Base-by-base conservation (phyloP, 2,888 invertebrate species). In the Syrphus vitripennis region DNA sequence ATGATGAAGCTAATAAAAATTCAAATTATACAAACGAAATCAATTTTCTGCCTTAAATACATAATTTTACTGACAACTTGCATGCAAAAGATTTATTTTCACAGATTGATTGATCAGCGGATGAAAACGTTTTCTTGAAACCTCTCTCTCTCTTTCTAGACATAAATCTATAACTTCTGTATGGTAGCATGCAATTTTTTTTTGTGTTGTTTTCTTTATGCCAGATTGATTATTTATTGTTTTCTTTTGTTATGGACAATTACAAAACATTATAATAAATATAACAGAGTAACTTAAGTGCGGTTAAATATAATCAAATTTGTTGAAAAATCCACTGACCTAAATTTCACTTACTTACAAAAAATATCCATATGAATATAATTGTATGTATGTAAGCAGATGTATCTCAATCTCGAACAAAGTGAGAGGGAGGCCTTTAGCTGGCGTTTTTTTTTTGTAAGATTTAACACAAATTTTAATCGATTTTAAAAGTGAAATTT, bases 401-500 rank as follows among this genome's bases (percentile, higher is more conserved):
- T 5, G 1, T 7, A 63, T 45, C 19, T 26, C 4, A 29, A 26
- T 21, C 42, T 26, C 29, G 6, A 10, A 37, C n/a, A 67, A 67
- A 67, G 34, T 67, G 67, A 37, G 67, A 24, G 67, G 67, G 67
- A 67, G 19, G 34, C 24, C 10, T n/a, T n/a, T n/a, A n/a, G n/a
- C n/a, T 24, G 6, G 24, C 37, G n/a, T 61, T 37, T 50, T 19
- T 19, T 50, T 50, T 59, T 4, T 31, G 5, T 19, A 57, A 16
- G 10, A 19, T 57, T 63, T n/a, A 61, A 65, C 34, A 37, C 34
- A 37, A 40, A 50, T 57, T 67, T 31, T 40, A 65, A 53, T 24
- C 14, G 50, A 61, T 74, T 78, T 83, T 71, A 67, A n/a, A n/a
- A 84, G 80, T 84, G 80, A 83, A 83, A 83, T 78, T 78, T 72